These are phyloP conservation scores for Silurus lanzhouensis DNA, from an alignment of 2,797 vertebrate species.

Conservation along the genomic window DNA sequence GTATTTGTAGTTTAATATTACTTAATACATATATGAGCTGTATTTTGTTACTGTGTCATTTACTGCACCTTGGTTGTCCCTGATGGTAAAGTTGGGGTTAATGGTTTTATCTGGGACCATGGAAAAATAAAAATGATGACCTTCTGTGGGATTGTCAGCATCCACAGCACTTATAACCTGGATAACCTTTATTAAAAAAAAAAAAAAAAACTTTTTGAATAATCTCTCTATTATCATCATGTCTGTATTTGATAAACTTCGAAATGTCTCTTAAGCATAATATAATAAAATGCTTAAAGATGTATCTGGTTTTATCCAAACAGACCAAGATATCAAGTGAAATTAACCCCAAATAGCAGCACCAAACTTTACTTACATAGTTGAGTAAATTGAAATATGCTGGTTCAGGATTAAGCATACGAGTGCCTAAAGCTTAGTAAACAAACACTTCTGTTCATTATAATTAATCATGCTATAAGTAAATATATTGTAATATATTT, in stretches of 20 bases:
- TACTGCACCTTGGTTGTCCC: slow-evolving; percentile 86
- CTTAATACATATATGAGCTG: background rate
- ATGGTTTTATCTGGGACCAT: slow-evolving; percentile 77
- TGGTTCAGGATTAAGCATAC: slow-evolving; percentile 14
- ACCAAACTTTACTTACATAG: background rate
- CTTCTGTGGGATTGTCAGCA: slow-evolving; percentile 79
- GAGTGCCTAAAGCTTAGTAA: background rate
- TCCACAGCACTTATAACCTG: slow-evolving; percentile 87
- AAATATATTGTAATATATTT: too few species aligned
- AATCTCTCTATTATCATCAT: background rate
- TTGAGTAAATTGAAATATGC: background rate
- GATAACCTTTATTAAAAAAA: slow-evolving; percentile 75
- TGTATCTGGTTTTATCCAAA: background rate
- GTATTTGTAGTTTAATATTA: background rate
- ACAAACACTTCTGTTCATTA: too few species aligned
- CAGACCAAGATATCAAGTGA: slow-evolving; percentile 3
- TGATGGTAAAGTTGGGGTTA: slow-evolving; percentile 84
- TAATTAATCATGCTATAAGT: too few species aligned
- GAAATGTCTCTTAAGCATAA: background rate
- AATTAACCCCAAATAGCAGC: background rate
- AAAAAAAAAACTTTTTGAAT: background rate
- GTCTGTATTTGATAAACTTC: background rate
- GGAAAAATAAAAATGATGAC: slow-evolving; percentile 85
- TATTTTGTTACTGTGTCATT: background rate
- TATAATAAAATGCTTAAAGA: background rate